These are phyloP conservation scores for Eulemur coronatus DNA, from an alignment of 2,797 vertebrate genomes.

Conservation along the genomic window DNA sequence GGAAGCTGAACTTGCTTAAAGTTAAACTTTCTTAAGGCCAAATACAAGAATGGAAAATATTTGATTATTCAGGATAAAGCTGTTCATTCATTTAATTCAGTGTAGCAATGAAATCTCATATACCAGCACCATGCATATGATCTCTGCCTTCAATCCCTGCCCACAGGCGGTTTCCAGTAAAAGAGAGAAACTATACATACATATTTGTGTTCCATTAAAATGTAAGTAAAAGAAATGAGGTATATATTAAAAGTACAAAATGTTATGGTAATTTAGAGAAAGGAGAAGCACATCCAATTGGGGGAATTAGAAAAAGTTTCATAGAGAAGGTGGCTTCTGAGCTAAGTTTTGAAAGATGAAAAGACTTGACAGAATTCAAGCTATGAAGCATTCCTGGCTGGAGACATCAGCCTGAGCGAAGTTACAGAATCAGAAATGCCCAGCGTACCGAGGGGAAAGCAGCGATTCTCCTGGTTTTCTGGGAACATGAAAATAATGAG, in stretches of 20 bases:
- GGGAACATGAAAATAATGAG: neutral
- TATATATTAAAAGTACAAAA: neutral
- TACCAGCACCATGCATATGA: neutral
- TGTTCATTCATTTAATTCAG: neutral
- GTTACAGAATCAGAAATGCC: neutral
- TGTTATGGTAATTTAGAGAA: neutral
- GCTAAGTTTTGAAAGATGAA: neutral
- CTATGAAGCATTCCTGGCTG: neutral
- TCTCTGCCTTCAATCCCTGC: neutral
- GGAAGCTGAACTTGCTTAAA: neutral
- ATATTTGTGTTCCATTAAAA: neutral
- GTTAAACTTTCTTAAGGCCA: neutral
- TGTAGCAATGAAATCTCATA: neutral
- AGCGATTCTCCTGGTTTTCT: neutral
- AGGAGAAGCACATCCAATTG: neutral
- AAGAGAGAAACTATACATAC: neutral
- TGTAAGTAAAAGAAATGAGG: neutral
- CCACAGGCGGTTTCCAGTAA: neutral
- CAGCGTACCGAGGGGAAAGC: neutral
- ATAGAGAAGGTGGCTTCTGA: neutral
- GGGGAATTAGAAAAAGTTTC: neutral
- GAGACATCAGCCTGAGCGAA: neutral
- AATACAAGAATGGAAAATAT: neutral
- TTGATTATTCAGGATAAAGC: neutral
- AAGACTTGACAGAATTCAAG: neutral